Evolutionary conservation across 2,888 invertebrate species (phyloP).

Genomic region (Cancer borealis): DNA sequence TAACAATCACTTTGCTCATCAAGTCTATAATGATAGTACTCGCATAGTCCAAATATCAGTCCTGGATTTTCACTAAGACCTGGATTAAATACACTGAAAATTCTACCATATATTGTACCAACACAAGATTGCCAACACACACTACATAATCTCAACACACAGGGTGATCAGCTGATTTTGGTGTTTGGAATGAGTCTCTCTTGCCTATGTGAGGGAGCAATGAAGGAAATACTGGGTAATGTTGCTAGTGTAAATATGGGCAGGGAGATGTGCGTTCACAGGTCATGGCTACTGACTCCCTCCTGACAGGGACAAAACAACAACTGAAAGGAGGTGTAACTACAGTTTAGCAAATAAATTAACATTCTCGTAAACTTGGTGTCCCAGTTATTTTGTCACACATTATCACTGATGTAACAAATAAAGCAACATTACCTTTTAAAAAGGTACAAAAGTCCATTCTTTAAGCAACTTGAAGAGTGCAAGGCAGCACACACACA

Average conservation of each 20-base stretch:
- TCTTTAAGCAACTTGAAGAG: conserved; percentile 64
- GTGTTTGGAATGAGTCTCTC: conserved; percentile 48
- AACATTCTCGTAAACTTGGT: conserved; percentile 62
- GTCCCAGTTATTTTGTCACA: conserved; percentile 42
- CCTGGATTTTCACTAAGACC: conserved; percentile 44
- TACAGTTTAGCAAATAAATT: conserved; percentile 59
- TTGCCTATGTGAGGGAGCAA: conserved; percentile 28
- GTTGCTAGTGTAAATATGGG: not conserved
- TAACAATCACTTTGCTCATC: conserved; percentile 63
- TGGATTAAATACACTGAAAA: conserved; percentile 59
- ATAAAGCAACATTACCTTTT: conserved; percentile 73
- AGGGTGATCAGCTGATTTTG: conserved; percentile 50
- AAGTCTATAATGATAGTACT: conserved; percentile 49
- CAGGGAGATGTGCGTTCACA: conserved; percentile 33
- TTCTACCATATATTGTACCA: conserved; percentile 52
- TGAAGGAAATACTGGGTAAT: not conserved
- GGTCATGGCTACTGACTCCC: conserved; percentile 42
- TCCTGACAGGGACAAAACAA: conserved; percentile 42
- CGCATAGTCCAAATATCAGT: conserved; percentile 38
- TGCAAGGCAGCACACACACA: conserved; percentile 67
- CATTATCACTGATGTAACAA: conserved; percentile 61
- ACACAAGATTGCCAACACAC: conserved; percentile 52
- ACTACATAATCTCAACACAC: conserved; percentile 56
- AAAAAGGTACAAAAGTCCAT: conserved; percentile 66
- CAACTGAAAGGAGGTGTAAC: conserved; percentile 56